A percentile compares a stretch with the other conserved stretches of the same genome.
Conservation (phyloP, 2,797 vertebrate species). For the Acipenser ruthenus region DNA sequence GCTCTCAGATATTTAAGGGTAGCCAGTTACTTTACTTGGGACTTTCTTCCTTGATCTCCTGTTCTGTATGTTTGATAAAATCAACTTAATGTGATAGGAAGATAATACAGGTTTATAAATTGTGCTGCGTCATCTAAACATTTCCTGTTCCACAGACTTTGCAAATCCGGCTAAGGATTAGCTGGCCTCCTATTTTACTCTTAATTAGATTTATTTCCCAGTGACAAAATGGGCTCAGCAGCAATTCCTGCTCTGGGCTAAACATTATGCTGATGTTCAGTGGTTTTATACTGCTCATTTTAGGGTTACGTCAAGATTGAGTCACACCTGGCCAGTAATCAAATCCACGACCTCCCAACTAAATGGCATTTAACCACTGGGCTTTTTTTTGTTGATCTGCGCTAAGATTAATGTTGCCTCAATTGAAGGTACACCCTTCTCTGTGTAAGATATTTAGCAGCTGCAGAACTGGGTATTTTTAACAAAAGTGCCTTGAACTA, state of each 20-base stretch:
- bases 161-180: neutral
- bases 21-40: neutral
- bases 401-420: neutral
- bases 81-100: neutral
- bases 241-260: neutral
- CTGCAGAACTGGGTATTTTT: neutral
- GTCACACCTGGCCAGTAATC: neutral
- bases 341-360: slow-evolving; percentile 2
- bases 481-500: too few relatives aligned
- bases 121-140: neutral
- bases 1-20: neutral
- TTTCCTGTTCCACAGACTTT: neutral
- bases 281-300: neutral
- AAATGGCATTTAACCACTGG: neutral
- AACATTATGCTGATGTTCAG: neutral
- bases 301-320: neutral
- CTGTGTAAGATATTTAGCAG: neutral
- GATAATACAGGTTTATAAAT: neutral
- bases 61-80: neutral
- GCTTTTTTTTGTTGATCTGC: neutral
- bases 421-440: neutral
- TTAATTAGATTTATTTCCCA: neutral
- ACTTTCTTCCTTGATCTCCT: neutral
- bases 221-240: neutral
- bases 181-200: neutral